phyloP scores from a whole-genome alignment of 2,797 vertebrate genomes.

The Gallinago solitaria region DNA sequence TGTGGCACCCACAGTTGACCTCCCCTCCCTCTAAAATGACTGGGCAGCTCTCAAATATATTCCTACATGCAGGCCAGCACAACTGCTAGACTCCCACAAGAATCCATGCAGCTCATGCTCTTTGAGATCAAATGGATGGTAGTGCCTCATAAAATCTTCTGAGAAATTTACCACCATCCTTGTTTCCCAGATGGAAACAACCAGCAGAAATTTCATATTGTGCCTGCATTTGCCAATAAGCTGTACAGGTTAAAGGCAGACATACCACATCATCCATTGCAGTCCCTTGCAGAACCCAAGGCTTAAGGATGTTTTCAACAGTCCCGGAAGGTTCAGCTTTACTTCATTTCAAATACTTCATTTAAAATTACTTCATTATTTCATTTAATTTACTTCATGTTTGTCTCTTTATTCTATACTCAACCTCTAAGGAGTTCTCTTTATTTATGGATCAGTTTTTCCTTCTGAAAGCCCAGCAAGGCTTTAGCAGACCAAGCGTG shows the following conservation, averaged over 20 bases:
- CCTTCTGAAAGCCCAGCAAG: background rate
- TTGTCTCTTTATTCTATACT: background rate
- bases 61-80: background rate
- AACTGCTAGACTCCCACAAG: background rate
- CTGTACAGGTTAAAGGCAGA: background rate
- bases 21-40: background rate
- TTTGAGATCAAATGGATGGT: background rate
- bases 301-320: background rate
- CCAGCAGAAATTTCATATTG: background rate
- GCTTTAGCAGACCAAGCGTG: slow-evolving; percentile 19
- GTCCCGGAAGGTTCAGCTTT: background rate
- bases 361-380: too few relatives aligned
- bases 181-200: background rate
- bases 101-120: background rate
- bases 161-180: background rate
- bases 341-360: background rate
- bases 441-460: slow-evolving; percentile 27
- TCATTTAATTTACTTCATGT: background rate
- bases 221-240: background rate
- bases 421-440: background rate
- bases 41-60: background rate
- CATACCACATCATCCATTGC: background rate
- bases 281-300: background rate
- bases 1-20: background rate
- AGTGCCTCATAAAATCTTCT: background rate